Evolutionary conservation across 2,113 vertebrate genomes (phyloP).

Genomic region (Amphiprion ocellaris): DNA sequence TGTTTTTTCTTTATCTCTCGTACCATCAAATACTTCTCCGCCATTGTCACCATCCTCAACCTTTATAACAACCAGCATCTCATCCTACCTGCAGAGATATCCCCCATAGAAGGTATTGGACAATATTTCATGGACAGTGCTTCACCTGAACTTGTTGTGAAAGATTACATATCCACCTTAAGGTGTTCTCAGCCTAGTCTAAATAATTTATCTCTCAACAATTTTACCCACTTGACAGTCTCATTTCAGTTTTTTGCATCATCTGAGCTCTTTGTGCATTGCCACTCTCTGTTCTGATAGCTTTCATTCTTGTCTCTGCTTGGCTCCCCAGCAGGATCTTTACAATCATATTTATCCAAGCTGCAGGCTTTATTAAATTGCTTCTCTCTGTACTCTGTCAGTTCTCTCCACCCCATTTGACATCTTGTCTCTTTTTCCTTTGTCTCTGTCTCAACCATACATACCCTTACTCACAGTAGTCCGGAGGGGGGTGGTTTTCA

Average conservation of each 20-base stretch:
- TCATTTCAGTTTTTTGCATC: conserved; percentile 52
- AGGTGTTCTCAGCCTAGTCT: conserved; percentile 14
- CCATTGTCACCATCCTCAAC: neutral
- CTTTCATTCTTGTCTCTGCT: neutral
- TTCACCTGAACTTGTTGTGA: neutral
- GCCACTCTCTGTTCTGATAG: neutral
- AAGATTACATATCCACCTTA: neutral
- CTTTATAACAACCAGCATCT: neutral
- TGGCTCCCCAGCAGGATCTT: conserved; percentile 10
- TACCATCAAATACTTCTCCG: neutral
- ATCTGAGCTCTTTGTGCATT: conserved; percentile 31
- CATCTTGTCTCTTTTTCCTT: conserved; percentile 14
- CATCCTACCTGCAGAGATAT: neutral
- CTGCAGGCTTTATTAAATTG: conserved; percentile 31
- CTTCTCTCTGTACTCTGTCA: conserved; percentile 4
- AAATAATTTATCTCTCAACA: conserved; percentile 45
- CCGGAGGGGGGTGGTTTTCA: conserved; percentile 32
- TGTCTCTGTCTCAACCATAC: conserved; percentile 17
- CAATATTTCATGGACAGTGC: neutral
- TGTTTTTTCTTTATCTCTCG: neutral
- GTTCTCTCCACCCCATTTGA: conserved; percentile 16
- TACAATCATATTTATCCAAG: conserved; percentile 20
- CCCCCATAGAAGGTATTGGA: no score
- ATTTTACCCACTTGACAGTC: conserved; percentile 3
- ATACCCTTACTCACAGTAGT: conserved; percentile 38